Evolutionary conservation across 2,113 vertebrate species (phyloP).

Genomic region (Emberiza fucata): DNA sequence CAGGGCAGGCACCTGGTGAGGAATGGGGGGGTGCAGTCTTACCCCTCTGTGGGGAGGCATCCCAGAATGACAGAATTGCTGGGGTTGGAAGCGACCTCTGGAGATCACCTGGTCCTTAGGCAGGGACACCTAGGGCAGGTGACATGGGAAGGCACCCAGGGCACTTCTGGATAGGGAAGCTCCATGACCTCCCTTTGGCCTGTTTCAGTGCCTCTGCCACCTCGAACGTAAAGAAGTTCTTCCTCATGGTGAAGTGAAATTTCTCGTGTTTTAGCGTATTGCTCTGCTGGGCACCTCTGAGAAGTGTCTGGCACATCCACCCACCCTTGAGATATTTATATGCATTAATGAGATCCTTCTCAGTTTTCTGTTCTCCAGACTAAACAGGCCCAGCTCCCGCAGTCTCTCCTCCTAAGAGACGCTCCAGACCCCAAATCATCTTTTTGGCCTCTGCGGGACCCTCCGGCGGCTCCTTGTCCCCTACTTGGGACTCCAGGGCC

Average conservation of each 20-base stretch:
- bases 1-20: neutral
- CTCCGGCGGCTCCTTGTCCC: neutral
- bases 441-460: neutral
- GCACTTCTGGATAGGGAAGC: neutral
- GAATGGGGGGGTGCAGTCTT: too few relatives aligned
- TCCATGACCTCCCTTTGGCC: neutral
- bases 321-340: neutral
- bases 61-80: neutral
- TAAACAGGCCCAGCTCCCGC: neutral
- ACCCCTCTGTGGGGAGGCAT: neutral
- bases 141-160: neutral
- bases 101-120: neutral
- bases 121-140: neutral
- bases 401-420: neutral
- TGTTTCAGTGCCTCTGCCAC: neutral
- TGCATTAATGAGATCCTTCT: neutral
- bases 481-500: accelerated
- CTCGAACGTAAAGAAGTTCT: neutral
- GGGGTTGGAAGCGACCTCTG: neutral
- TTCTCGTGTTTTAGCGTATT: neutral
- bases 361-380: neutral
- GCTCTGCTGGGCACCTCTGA: neutral
- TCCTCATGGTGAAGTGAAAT: neutral
- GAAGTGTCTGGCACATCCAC: neutral
- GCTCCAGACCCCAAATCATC: neutral